phyloP scores from a whole-genome alignment of 2,888 invertebrate species.

The Myathropa florea region DNA sequence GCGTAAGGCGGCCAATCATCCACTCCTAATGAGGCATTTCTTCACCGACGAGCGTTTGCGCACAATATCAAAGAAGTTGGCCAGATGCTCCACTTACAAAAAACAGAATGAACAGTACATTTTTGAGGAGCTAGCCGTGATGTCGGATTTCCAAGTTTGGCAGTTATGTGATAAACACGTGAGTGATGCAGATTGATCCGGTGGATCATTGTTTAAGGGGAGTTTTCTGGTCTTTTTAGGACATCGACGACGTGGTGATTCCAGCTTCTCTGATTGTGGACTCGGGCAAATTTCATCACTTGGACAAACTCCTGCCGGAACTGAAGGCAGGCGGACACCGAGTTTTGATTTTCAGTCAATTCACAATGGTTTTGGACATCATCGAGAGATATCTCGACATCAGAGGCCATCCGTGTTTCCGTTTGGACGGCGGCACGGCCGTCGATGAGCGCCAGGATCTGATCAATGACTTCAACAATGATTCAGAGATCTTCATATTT shows the following conservation, averaged over 20 bases:
- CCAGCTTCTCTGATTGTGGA: conserved; percentile 87
- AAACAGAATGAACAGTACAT: conserved; percentile 90
- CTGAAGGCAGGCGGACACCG: conserved; percentile 89
- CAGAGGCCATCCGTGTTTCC: conserved; percentile 87
- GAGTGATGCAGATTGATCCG: conserved; percentile 50
- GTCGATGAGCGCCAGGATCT: conserved; percentile 92
- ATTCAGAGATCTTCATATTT: conserved; percentile 92
- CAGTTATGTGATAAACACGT: conserved; percentile 86
- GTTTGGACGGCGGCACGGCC: conserved; percentile 95
- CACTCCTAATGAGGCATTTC: conserved; percentile 89
- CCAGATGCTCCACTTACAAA: conserved; percentile 86
- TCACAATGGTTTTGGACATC: conserved; percentile 96
- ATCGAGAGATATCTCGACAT: conserved; percentile 93
- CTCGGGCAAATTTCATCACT: conserved; percentile 92
- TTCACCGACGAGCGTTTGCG: conserved; percentile 85
- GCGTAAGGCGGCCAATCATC: conserved; percentile 96
- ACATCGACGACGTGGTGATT: conserved; percentile 84
- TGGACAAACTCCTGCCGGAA: conserved; percentile 89
- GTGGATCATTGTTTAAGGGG: neutral
- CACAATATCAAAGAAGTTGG: conserved; percentile 87
- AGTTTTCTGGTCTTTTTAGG: conserved; percentile 80
- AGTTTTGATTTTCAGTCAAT: conserved; percentile 97
- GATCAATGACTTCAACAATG: conserved; percentile 93
- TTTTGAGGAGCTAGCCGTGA: conserved; percentile 91
- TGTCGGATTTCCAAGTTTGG: conserved; percentile 96